A percentile compares a stretch with the other conserved stretches of the same genome.
These are phyloP conservation scores for Herpailurus yagouaroundi DNA, from an alignment of 2,113 vertebrate species.

Conservation along the genomic window DNA sequence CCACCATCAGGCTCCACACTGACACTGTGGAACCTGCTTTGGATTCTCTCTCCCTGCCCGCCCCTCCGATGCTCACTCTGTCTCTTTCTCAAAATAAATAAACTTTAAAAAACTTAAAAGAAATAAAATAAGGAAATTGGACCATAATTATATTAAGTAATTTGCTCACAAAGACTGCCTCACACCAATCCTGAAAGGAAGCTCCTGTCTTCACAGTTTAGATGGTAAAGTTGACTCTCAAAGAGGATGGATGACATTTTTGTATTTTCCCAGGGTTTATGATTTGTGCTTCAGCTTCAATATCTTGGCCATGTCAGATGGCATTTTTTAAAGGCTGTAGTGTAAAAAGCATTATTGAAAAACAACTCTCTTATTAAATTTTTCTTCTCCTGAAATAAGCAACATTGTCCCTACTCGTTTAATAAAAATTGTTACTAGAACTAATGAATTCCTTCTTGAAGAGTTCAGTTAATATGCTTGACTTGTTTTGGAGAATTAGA, in stretches of 20 bases:
- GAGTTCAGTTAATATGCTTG: slow-evolving; percentile 50
- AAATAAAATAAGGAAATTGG: not conserved
- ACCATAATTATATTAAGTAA: slow-evolving; percentile 5
- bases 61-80: no score
- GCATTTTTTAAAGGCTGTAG: not conserved
- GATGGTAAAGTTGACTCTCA: not conserved
- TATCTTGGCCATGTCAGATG: not conserved
- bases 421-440: slow-evolving; percentile 55
- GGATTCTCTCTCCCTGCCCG: no score
- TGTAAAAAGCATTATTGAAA: not conserved
- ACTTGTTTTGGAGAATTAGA: slow-evolving; percentile 59
- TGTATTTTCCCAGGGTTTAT: not conserved
- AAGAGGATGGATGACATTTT: not conserved
- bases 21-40: no score
- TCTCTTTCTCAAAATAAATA: no score
- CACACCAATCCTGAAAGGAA: not conserved
- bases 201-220: not conserved
- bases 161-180: not conserved
- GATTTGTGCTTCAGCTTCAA: not conserved
- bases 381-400: slow-evolving; percentile 41
- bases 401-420: slow-evolving; percentile 14
- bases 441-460: slow-evolving; percentile 67
- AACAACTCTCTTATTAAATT: not conserved
- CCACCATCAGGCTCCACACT: no score
- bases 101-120: no score